These are phyloP conservation scores for Liasis olivaceus DNA, from an alignment of 2,797 vertebrate species.

Conservation along the genomic window DNA sequence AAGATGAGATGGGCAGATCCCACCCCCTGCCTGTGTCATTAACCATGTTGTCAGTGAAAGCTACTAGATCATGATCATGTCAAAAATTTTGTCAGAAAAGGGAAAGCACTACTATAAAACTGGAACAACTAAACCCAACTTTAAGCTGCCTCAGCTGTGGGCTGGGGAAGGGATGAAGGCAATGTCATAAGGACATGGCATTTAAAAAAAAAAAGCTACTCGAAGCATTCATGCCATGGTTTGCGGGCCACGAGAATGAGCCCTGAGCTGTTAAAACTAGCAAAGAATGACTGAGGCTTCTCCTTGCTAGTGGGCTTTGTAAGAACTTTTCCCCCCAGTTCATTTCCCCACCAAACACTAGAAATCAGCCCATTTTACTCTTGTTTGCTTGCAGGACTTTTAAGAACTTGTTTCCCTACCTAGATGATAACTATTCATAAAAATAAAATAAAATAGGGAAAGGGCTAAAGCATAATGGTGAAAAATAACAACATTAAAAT, in stretches of 20 bases:
- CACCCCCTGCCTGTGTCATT: not conserved
- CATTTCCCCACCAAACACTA: not conserved
- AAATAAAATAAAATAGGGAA: not conserved
- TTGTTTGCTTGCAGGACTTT: too few relatives aligned
- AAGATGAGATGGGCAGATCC: not conserved
- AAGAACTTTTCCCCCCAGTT: not conserved
- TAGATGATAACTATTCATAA: not conserved
- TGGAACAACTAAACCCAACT: not conserved
- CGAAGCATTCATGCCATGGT: not conserved
- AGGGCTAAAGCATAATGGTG: too few relatives aligned
- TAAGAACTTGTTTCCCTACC: not conserved
- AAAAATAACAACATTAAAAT: too few relatives aligned
- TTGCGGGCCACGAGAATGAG: not conserved
- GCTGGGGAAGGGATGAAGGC: not conserved
- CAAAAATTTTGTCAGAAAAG: too few relatives aligned
- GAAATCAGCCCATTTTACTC: not conserved
- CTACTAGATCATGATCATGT: not conserved
- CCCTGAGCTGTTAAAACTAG: not conserved
- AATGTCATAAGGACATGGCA: not conserved
- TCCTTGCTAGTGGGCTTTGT: not conserved
- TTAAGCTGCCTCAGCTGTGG: not conserved
- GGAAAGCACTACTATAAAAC: too few relatives aligned
- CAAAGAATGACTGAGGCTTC: not conserved
- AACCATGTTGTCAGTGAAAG: not conserved
- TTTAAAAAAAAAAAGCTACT: not conserved